Conservation (phyloP, 2,113 vertebrate genomes). For the Thamnaconus septentrionalis region DNA sequence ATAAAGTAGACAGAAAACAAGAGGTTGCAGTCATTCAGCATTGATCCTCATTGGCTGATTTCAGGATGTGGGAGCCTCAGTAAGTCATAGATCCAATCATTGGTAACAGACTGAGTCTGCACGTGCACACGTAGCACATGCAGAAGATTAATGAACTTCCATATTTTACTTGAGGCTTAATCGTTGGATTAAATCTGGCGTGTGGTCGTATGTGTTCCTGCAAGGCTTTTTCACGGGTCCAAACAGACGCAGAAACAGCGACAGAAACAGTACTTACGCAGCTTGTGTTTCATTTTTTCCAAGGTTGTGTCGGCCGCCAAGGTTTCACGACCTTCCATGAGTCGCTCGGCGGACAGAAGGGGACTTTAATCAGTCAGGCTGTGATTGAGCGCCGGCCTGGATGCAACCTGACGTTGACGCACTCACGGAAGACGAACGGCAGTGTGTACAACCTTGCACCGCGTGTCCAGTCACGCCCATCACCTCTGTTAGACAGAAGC, state of each 20-base stretch:
- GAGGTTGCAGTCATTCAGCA: no score
- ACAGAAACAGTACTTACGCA: neutral
- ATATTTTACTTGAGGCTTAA: neutral
- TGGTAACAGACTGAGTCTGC: no score
- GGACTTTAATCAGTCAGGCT: conserved; percentile 26
- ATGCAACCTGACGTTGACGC: conserved; percentile 4
- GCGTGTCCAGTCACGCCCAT: neutral
- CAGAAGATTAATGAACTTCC: no score
- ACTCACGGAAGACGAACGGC: neutral
- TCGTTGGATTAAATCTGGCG: neutral
- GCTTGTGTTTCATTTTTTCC: conserved; percentile 11
- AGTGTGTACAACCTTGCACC: neutral
- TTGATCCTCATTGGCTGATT: no score
- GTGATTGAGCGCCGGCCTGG: conserved; percentile 24
- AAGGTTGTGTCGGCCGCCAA: conserved; percentile 11
- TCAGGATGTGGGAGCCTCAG: no score
- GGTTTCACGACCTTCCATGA: conserved; percentile 20
- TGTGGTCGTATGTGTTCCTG: neutral
- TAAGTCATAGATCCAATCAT: no score
- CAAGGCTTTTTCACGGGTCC: neutral
- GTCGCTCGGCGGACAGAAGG: conserved; percentile 15
- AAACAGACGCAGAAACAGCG: conserved; percentile 5
- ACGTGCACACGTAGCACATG: no score
- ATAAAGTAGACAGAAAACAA: no score
- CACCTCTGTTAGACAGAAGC: no score